Evolutionary conservation across 2,888 invertebrate species (phyloP), one percentile per base, ranked within the genome.

Genomic region (Dioctria rufipes): DNA sequence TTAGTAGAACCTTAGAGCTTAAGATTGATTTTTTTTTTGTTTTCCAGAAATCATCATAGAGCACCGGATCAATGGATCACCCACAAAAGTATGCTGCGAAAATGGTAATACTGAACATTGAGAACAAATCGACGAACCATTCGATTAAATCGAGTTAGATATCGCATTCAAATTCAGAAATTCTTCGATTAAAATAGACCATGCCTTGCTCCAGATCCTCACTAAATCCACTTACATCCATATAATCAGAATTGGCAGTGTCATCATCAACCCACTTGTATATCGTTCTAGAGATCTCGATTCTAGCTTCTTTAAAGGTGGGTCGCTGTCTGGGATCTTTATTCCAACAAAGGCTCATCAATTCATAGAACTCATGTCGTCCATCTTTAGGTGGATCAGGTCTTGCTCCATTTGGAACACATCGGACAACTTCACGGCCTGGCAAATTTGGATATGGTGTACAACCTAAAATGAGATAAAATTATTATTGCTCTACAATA

Each of bases 401-500:
- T 0, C 95, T 91, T 87, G 94, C 93, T 40, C 95, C 96, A 84
- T 93, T 93, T 39, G 95, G 92, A 69, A 96, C 95, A 54, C 93
- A 92, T 6, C 94, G 91, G 87, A 95, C 92, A n/a, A 96, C 95
- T 86, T 95, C 95, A 8, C 95, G 92, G 0, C 95, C 95, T 0
- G 94, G 93, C 92, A 96, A 93, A 81, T 94, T 93, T n/a, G 95
- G 94, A 89, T 96, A 96, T 3, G 96, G 96, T 86, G 95, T 95
- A 73, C 95, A 94, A 80, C 96, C 96, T 95, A n/a, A 0, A 51
- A 71, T 25, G 25, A 25, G 25, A 25, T 25, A 71, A 49, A 75
- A 46, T 46, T n/a, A 43, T 42, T 40, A 40, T 25, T 61, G 40
- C 6, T 66, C 37, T 9, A 67, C 4, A 77, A 25, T 25, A 25